Base-by-base conservation (phyloP, 2,888 invertebrate genomes). In the Entomobrya multifasciata region DNA sequence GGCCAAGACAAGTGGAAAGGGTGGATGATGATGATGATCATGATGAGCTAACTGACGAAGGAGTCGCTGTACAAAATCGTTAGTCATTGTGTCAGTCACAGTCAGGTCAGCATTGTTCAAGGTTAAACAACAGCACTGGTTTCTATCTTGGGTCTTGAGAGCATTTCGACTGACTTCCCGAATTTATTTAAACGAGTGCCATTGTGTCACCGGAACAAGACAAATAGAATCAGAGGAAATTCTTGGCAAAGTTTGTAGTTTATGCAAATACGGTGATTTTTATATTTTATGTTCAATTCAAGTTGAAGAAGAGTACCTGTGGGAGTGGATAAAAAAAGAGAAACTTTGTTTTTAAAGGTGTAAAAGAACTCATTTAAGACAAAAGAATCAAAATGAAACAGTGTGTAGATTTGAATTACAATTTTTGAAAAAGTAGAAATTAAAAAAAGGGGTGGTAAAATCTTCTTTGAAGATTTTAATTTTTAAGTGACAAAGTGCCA, bases 71-170 rank as follows among this genome's bases (percentile, higher is more conserved):
- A 36, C 36, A 36, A 36, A 36, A 36, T 6, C 8, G 36, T 36
- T 36, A 36, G 36, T 36, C 36, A 36, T 30, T 65, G 65, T 13
- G 36, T 36, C 36, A 36, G 36, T 36, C 36, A 36, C 65, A 65
- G 65, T 65, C 41, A 65, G 65, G 65, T 65, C 65, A 65, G 65
- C 41, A 17, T 65, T 65, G n/a, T 65, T 65, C 65, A 65, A 65
- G 65, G 65, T 65, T 65, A 65, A 65, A 17, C 65, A 65, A 13
- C 4, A 60, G 13, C 5, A 49, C 2, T 17, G 13, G 25, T 20
- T 3, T n/a, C n/a, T 65, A 36, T 65, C 36, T 6, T n/a, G 65
- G 15, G 41, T 41, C 41, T 8, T n/a, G n/a, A n/a, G n/a, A n/a
- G 62, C 36, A 17, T 5, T 13, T 11, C n/a, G 15, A 65, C 36